Evolutionary conservation across 1,140 invertebrate genomes (phyloP), one percentile per base, ranked within the genome.

Genomic region (Alviniconcha marisindica): DNA sequence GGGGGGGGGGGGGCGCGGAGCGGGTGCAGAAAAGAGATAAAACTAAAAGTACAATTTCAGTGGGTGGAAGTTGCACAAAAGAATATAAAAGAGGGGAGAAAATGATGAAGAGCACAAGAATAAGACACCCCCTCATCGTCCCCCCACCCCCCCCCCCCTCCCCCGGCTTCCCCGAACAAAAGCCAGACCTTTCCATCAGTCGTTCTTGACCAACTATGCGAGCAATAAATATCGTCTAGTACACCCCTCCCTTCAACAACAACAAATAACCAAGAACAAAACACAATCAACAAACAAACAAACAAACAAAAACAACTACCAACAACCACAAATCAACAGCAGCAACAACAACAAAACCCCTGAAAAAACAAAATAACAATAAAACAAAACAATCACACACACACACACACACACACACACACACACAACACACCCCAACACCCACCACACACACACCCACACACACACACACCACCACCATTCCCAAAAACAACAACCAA

Each of bases 361-460:
- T n/a, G n/a, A n/a, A n/a, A n/a, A n/a, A n/a, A n/a, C n/a, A n/a
- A n/a, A n/a, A n/a, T n/a, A n/a, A n/a, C n/a, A n/a, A n/a, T n/a
- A n/a, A n/a, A n/a, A n/a, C n/a, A n/a, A n/a, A n/a, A n/a, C n/a
- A n/a, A n/a, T n/a, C n/a, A n/a, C n/a, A 15, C 21, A 60, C 56
- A 31, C 66, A 71, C 66, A 71, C 66, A 71, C 66, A 71, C 66
- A 36, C 66, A 71, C 28, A 36, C 66, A 71, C 66, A 71, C 66
- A 71, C 66, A 71, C 66, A 71, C 66, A 36, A 15, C 31, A n/a
- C n/a, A n/a, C n/a, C n/a, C n/a, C n/a, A n/a, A n/a, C n/a, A n/a
- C n/a, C n/a, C n/a, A n/a, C n/a, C 66, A 71, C 66, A 71, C 66
- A 71, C 66, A 71, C 66, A 71, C 28, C 5, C 66, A 36, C 33